Evolutionary conservation across 2,113 vertebrate species (phyloP), one percentile per base, ranked within the genome.

Genomic region (Paramisgurnus dabryanus): DNA sequence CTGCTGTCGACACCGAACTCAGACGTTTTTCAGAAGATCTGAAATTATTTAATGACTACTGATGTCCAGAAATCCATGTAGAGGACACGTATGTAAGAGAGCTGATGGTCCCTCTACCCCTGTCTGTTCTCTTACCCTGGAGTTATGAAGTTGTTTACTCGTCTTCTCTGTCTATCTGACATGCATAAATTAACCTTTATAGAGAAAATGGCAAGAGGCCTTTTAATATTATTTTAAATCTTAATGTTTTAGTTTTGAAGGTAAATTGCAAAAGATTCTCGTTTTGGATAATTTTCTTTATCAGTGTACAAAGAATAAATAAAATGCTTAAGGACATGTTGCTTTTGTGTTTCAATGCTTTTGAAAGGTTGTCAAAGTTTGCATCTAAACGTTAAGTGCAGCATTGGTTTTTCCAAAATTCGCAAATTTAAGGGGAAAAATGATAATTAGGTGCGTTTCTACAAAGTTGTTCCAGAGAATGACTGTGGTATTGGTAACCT

Each of bases 301-400:
- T 89, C 80, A 84, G 89, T 90, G 90, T 92, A 86, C 89, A 90
- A 8, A 49, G 89, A 91, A 90, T 93, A 92, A 93, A 92, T 82
- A 79, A 80, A 90, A 87, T 88, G 84, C 64, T 86, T 85, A 84
- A 90, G 87, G 84, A 90, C 85, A 82, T 84, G 86, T 17, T 81
- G 78, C 70, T 83, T 27, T 39, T 87, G 12, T 79, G 80, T 64
- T 78, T 27, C 17, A 8, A 11, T 6, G 0, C 10, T 27, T 3
- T 11, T 17, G 49, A 15, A 5, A 7, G n/a, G 11, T 55, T 47
- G 7, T 7, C 45, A 47, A 2, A 2, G 45, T 47, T 10, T 8
- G 45, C 7, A 47, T 7, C 9, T 6, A 9, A 6, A 9, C 10
- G 45, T n/a, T n/a, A n/a, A n/a, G n/a, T 47, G 45, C 2, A 47